phyloP scores from a whole-genome alignment of 2,797 vertebrate species.

The Agapornis canus region DNA sequence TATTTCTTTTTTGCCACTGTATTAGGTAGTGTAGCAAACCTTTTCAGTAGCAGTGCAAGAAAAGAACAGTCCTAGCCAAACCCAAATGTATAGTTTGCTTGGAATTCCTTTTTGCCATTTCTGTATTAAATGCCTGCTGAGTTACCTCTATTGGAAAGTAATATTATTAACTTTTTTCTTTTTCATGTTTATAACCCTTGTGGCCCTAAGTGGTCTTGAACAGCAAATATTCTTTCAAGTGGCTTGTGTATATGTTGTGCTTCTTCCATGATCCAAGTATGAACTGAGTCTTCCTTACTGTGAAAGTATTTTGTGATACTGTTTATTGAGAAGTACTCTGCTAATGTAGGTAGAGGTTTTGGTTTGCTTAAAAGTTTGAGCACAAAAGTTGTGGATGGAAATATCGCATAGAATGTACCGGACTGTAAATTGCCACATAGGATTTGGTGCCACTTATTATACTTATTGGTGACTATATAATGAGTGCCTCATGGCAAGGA shows the following conservation, averaged over 20 bases:
- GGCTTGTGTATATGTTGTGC: not conserved
- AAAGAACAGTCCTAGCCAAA: not conserved
- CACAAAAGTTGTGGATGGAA: not conserved
- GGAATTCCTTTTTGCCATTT: not conserved
- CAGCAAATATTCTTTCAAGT: not conserved
- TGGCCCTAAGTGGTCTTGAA: not conserved
- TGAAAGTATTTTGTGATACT: not conserved
- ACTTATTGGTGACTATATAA: not conserved
- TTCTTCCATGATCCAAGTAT: not conserved
- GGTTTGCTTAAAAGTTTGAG: not conserved
- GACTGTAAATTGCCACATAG: not conserved
- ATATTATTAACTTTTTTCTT: not conserved
- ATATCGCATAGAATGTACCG: not conserved
- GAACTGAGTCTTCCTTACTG: not conserved
- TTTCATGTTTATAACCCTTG: not conserved
- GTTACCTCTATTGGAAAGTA: not conserved
- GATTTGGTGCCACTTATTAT: not conserved
- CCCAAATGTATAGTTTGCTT: not conserved
- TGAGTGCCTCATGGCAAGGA: not conserved
- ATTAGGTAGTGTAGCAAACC: not conserved
- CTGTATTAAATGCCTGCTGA: not conserved
- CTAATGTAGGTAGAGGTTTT: accelerated
- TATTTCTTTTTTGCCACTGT: not conserved
- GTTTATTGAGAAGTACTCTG: not conserved
- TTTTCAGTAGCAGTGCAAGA: not conserved